Base-by-base conservation (phyloP, 2,113 vertebrate genomes). In the Psittacus erithacus region DNA sequence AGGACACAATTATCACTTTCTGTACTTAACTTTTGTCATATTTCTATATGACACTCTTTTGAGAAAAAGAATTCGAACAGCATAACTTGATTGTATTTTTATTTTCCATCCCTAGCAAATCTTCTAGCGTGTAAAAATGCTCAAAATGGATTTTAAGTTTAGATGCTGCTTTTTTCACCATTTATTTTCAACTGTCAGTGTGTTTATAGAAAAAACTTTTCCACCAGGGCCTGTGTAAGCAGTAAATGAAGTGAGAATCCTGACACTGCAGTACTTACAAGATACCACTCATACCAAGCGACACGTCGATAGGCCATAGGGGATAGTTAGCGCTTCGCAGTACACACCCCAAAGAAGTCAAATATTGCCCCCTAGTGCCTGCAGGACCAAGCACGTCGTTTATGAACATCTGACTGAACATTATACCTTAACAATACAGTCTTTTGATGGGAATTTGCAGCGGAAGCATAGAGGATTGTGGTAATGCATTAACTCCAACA, bases 301-400 rank as follows among this genome's bases (percentile, higher is more conserved):
- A 52, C 53, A n/a, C 41, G 8, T 28, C 29, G 8, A 24, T 6
- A 35, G 14, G 22, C 31, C 17, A 4, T 1, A 13, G 9, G 22
- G 16, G 23, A 11, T 47, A 4, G 4, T 15, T 7, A 38, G 22
- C 1, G 2, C 4, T 0, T 5, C 1, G 22, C 43, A 25, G 33
- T 9, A 31, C 46, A 19, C 12, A 27, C 39, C 47, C 33, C 85
- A 95, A 93, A 94, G 52, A 74, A 86, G 88, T 68, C 35, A 74
- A 83, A 86, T 71, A 90, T 74, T 96, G 29, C 91, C 97, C 97
- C 93, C 98, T 97, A 73, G 96, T 96, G 98, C 63, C 92, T 71
- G 57, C 57, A 43, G 19, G 25, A 44, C 71, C 62, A 11, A 77
- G 24, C 47, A 59, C 13, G 10, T 8, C 19, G 7, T 25, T 31